Percentiles rank a stretch among this genome's conserved stretches.
Evolutionary conservation across 2,113 vertebrate species (phyloP).

Genomic region (Sebastes schlegelii): DNA sequence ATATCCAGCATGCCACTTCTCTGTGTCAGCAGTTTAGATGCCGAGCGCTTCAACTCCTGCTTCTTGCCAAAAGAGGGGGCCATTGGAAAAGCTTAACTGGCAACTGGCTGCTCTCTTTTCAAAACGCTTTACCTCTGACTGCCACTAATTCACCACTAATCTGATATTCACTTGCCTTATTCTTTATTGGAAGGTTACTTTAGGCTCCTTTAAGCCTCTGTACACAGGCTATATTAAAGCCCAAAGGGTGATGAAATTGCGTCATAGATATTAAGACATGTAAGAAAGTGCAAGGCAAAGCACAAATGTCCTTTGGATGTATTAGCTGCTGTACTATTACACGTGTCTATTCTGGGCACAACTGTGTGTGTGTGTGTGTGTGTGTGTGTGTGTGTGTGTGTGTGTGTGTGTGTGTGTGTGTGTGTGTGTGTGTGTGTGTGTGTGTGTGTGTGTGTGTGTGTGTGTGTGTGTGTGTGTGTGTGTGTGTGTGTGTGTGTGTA

Average conservation of each 20-base stretch:
- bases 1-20: not conserved
- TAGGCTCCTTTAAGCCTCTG: not conserved
- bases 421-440: constrained; percentile 1
- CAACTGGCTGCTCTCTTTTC: not conserved
- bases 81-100: constrained; percentile 55
- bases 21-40: constrained; percentile 19
- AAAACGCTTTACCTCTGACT: not conserved
- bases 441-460: not conserved
- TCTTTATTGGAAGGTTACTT: not conserved
- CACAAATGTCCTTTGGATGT: constrained; percentile 10
- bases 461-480: not conserved
- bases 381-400: no score
- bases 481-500: not conserved
- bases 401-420: not conserved
- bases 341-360: not conserved
- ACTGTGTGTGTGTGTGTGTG: constrained; percentile 7
- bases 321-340: constrained; percentile 1
- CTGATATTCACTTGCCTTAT: not conserved
- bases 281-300: constrained; percentile 5
- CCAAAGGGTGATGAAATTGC: not conserved
- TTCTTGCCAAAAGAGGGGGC: constrained; percentile 79
- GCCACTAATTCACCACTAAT: not conserved
- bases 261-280: not conserved
- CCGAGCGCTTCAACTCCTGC: constrained; percentile 15
- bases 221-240: not conserved